Conservation (phyloP, 2,888 invertebrate genomes). For the Protonemura montana region DNA sequence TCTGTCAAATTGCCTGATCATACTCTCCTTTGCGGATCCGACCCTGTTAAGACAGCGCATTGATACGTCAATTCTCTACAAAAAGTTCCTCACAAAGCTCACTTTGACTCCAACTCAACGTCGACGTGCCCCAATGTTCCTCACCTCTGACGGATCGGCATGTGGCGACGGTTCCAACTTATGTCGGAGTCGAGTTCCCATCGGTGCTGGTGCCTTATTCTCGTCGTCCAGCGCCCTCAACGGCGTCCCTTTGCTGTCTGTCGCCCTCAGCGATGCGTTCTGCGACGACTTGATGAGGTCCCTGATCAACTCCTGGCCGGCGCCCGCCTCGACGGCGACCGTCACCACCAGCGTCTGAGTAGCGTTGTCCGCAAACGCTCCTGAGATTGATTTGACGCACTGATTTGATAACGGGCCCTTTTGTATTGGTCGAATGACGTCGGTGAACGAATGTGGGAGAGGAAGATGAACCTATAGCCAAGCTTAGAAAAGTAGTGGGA, state of each 20-base stretch:
- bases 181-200: neutral
- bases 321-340: neutral
- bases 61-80: too few relatives aligned
- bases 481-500: too few relatives aligned
- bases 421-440: too few relatives aligned
- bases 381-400: too few relatives aligned
- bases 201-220: neutral
- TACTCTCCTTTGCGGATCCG: too few relatives aligned
- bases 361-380: neutral
- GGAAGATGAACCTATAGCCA: too few relatives aligned
- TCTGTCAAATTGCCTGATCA: too few relatives aligned
- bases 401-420: too few relatives aligned
- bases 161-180: neutral
- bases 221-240: neutral
- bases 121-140: neutral
- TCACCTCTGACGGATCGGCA: neutral
- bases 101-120: neutral
- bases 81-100: too few relatives aligned
- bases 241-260: neutral
- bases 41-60: too few relatives aligned
- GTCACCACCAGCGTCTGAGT: neutral
- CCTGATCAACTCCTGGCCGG: neutral
- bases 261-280: neutral
- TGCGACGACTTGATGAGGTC: neutral
- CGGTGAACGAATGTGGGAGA: too few relatives aligned